phyloP scores from a whole-genome alignment of 2,888 invertebrate genomes.

The Cephus runcator region DNA sequence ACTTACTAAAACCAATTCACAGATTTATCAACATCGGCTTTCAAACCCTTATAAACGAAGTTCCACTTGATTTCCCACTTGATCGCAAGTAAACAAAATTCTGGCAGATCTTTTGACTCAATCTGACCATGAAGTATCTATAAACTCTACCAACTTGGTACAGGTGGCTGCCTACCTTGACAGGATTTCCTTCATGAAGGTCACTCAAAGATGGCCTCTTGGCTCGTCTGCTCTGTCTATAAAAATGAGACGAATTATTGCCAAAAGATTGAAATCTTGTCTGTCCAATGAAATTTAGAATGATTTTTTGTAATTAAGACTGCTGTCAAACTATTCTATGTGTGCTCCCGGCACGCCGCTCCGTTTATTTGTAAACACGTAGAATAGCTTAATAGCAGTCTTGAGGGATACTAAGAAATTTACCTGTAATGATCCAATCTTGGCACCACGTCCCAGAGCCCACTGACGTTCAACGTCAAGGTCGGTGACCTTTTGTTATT shows the following conservation, averaged over 20 bases:
- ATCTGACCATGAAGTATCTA: not conserved
- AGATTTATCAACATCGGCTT: not conserved
- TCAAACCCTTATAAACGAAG: not conserved
- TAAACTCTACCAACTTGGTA: not conserved
- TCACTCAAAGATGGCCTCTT: constrained; percentile 88
- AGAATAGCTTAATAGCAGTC: too few species aligned
- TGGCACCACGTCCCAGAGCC: constrained; percentile 62
- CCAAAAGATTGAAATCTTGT: not conserved
- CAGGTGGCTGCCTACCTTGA: constrained; percentile 59
- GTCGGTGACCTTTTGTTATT: constrained; percentile 54
- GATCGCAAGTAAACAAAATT: not conserved
- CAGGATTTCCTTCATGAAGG: constrained; percentile 72
- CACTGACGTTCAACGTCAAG: constrained; percentile 59
- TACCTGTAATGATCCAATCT: constrained; percentile 62
- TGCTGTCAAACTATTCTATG: too few species aligned
- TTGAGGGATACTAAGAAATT: not conserved
- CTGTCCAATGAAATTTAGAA: not conserved
- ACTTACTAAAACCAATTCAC: not conserved
- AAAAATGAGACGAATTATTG: constrained; percentile 17
- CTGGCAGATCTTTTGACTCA: not conserved
- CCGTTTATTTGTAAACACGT: too few species aligned
- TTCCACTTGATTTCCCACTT: not conserved
- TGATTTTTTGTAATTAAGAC: not conserved
- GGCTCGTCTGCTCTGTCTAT: constrained; percentile 70
- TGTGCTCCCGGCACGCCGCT: too few species aligned